phyloP scores from a whole-genome alignment of 2,113 vertebrate genomes.

The Athene noctua region DNA sequence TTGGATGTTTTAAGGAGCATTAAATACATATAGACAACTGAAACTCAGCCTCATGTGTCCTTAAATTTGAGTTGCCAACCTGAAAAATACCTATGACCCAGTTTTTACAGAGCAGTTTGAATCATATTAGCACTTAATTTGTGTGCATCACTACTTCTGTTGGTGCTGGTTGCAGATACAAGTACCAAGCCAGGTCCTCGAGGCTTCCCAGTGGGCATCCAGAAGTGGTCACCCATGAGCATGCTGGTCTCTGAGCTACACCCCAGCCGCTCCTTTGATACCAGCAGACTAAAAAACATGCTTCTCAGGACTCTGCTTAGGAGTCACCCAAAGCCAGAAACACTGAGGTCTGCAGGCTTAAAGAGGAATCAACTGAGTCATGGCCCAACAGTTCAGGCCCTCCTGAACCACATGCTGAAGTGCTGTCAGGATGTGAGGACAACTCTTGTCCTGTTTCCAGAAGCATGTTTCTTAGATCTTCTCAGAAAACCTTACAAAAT shows the following conservation, averaged over 20 bases:
- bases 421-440: background rate
- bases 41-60: background rate
- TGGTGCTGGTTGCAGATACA: background rate
- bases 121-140: background rate
- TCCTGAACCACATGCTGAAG: background rate
- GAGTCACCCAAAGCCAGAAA: background rate
- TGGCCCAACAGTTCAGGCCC: rapidly evolving
- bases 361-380: background rate
- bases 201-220: background rate
- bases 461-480: background rate
- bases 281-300: background rate
- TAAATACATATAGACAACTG: background rate
- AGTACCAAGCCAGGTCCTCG: background rate
- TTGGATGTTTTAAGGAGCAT: background rate
- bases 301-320: background rate
- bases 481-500: background rate
- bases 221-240: background rate
- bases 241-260: background rate
- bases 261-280: background rate
- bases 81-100: background rate
- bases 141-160: rapidly evolving
- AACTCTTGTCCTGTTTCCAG: background rate
- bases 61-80: background rate
- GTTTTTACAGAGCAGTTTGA: background rate
- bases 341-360: background rate